A percentile compares a stretch with the other conserved stretches of the same genome.
Evolutionary conservation across 2,888 invertebrate genomes (phyloP).

Genomic region (Hypsopygia costalis): DNA sequence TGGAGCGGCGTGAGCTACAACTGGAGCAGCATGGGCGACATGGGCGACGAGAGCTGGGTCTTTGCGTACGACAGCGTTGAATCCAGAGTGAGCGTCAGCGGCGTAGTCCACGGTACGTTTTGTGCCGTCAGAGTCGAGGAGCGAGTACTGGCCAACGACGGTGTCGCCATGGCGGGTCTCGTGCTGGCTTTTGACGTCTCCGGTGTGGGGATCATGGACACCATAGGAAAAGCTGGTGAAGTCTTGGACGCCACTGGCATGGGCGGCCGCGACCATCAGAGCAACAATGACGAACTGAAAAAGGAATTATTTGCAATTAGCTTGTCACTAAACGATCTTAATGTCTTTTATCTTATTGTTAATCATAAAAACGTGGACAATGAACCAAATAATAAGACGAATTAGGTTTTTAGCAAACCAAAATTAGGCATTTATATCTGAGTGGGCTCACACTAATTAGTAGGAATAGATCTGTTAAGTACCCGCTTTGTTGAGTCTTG

Average conservation of each 20-base stretch:
- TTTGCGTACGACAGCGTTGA: conserved; percentile 78
- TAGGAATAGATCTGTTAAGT: no score
- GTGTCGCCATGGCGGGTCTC: conserved; percentile 83
- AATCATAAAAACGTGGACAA: no score
- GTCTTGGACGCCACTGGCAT: conserved; percentile 61
- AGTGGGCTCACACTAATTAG: no score
- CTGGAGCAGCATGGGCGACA: conserved; percentile 19
- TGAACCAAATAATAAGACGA: no score
- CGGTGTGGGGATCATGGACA: conserved; percentile 71
- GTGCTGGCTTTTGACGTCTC: conserved; percentile 79
- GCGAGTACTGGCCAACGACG: conserved; percentile 77
- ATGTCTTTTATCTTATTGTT: no score
- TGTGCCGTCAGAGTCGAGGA: conserved; percentile 81
- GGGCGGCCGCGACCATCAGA: conserved; percentile 64
- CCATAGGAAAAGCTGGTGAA: conserved; percentile 72
- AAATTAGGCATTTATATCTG: no score
- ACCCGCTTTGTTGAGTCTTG: no score
- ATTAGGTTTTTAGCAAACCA: no score
- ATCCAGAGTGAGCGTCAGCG: conserved; percentile 75
- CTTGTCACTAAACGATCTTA: neutral
- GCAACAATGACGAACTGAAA: conserved; percentile 71
- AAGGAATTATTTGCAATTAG: conserved; percentile 22
- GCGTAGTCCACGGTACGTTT: conserved; percentile 83
- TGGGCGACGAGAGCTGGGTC: conserved; percentile 49
- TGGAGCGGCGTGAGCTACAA: conserved; percentile 11